Conservation (phyloP, 2,113 vertebrate species). For the Leucoraja erinaceus region DNA sequence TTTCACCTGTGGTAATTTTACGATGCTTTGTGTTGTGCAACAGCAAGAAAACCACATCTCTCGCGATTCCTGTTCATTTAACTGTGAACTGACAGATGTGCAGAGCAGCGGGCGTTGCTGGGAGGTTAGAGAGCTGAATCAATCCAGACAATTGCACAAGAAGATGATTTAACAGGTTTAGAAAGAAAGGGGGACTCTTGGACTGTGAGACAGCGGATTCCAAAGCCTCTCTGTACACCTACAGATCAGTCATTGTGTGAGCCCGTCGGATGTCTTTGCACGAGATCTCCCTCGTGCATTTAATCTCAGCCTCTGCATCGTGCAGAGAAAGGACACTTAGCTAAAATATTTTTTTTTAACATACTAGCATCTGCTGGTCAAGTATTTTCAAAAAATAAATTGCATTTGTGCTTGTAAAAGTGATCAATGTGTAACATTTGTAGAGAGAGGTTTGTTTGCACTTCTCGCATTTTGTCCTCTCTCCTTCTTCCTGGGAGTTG, state of each 20-base stretch:
- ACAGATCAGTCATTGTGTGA: not conserved
- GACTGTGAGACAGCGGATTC: not conserved
- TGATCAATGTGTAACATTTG: not conserved
- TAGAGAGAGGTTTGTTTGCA: not conserved
- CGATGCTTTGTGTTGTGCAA: not conserved
- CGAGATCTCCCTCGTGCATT: not conserved
- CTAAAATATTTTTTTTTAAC: not conserved
- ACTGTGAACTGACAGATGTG: not conserved
- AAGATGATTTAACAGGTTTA: conserved; percentile 25
- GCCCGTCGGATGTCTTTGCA: not conserved
- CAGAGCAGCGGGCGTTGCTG: not conserved
- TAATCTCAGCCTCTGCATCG: not conserved
- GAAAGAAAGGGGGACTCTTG: conserved; percentile 29
- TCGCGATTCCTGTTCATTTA: not conserved
- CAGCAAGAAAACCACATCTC: not conserved
- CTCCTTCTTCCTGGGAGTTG: not conserved
- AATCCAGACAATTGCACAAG: not conserved
- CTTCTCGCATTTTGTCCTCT: not conserved
- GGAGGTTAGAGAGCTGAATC: not conserved
- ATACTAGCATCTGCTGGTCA: not conserved
- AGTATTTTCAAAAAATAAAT: not conserved
- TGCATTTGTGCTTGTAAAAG: not conserved
- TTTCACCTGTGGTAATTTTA: not conserved
- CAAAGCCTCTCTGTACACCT: not conserved
- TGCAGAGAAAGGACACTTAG: not conserved